Conservation (phyloP, 2,113 vertebrate species). For the Caranx melampygus region DNA sequence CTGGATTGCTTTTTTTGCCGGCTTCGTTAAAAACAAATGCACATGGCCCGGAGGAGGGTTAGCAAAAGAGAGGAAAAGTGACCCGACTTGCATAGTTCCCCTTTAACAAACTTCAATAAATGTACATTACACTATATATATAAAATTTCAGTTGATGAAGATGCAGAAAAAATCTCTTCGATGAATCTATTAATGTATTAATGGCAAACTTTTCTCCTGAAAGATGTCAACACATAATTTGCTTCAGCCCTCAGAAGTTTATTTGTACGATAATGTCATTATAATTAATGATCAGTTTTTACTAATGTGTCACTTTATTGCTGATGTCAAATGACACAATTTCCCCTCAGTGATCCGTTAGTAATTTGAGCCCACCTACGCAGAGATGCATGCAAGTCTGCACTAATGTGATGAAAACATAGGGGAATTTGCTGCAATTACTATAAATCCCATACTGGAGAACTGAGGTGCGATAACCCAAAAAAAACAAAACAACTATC, state of each 20-base stretch:
- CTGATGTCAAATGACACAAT: background rate
- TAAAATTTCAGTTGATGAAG: too few relatives aligned
- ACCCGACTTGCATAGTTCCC: too few relatives aligned
- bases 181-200: too few relatives aligned
- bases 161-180: too few relatives aligned
- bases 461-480: slow-evolving; percentile 36
- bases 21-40: too few relatives aligned
- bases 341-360: background rate
- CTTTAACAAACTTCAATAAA: too few relatives aligned
- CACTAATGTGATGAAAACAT: slow-evolving; percentile 25
- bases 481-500: slow-evolving; percentile 36
- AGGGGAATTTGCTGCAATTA: slow-evolving; percentile 33
- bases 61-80: too few relatives aligned
- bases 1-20: too few relatives aligned
- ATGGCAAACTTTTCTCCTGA: background rate
- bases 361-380: slow-evolving; percentile 21
- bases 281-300: background rate
- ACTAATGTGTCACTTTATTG: slow-evolving; percentile 8
- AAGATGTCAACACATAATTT: slow-evolving; percentile 7
- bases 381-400: slow-evolving; percentile 12
- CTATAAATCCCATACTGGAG: slow-evolving; percentile 44
- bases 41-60: too few relatives aligned
- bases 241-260: background rate
- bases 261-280: slow-evolving; percentile 8
- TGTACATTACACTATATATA: too few relatives aligned